Base-by-base conservation (phyloP, 2,113 vertebrate species). In the Xyliphius kryptos region DNA sequence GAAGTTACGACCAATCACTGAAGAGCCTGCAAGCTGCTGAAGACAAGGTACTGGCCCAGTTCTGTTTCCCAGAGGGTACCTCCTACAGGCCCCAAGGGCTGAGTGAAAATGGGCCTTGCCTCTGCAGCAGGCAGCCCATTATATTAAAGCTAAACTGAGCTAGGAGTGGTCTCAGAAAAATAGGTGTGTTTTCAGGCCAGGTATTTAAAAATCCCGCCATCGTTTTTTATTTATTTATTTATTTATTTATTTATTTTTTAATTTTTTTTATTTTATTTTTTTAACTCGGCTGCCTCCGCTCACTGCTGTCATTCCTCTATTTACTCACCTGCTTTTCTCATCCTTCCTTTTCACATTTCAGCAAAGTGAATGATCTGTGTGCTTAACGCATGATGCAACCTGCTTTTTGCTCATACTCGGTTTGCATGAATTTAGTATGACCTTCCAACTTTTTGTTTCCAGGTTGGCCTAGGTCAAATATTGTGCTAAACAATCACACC, bases 21-120 rank as follows among this genome's bases (percentile, higher is more conserved):
- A 95, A 91, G 91, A 90, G 85, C 83, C 85, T 93, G 79, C 90
- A 91, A 85, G 89, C 89, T 63, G 88, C 90, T 40, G 87, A 96
- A 75, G 91, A 95, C 79, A 91, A 97, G 92, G 93, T 97, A 94
- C 84, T 83, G 79, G 72, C 68, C 78, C 48, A 21, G 32, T 74
- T 59, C 41, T 44, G 21, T 46, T 64, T 54, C 58, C 58, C 69
- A 46, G 32, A 3, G 54, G 65, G 59, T 56, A 50, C 47, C 59
- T 64, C 64, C 36, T 63, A 70, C 44, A 66, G 69, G 57, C 47
- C 46, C 26, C 17, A 8, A 19, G 46, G 62, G 21, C 20, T 52
- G 38, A 36, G 40, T 8, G n/a, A 47, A 65, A 56, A 41, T 47
- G 46, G 47, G 63, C 36, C 38, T 63, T 21, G 63, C 63, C 57